Conservation (phyloP, 1,140 invertebrate species). For the Pseudachorutes palmiensis region DNA sequence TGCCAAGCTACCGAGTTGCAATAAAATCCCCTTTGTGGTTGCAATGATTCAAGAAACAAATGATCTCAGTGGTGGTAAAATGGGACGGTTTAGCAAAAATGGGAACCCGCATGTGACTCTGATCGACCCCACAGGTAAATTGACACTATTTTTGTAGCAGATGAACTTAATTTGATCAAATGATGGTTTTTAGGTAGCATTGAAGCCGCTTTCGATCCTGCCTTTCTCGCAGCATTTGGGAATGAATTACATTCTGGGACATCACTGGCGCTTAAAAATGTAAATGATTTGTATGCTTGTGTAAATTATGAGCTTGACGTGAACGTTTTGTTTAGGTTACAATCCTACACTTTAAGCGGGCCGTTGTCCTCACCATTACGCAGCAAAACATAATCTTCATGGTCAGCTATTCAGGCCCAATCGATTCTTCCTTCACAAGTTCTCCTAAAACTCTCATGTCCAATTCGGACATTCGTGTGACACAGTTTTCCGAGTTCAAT, state of each 20-base stretch:
- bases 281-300: no score
- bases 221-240: background rate
- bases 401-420: no score
- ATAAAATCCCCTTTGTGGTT: slow-evolving; percentile 25
- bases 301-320: no score
- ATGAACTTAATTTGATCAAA: background rate
- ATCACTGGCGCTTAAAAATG: slow-evolving; percentile 23
- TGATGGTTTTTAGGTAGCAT: slow-evolving; percentile 17
- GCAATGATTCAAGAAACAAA: slow-evolving; percentile 21
- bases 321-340: no score
- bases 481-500: background rate
- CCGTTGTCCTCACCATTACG: no score
- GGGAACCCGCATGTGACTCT: slow-evolving; percentile 15
- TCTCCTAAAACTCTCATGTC: no score
- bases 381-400: no score
- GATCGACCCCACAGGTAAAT: slow-evolving; percentile 17
- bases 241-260: slow-evolving; percentile 14
- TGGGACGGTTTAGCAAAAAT: background rate
- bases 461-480: no score
- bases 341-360: no score
- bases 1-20: background rate
- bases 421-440: no score
- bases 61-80: background rate
- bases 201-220: slow-evolving; percentile 16
- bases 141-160: slow-evolving; percentile 3